These are phyloP conservation scores for Rhyacichthys aspro DNA, from an alignment of 2,797 vertebrate genomes.

Conservation along the genomic window DNA sequence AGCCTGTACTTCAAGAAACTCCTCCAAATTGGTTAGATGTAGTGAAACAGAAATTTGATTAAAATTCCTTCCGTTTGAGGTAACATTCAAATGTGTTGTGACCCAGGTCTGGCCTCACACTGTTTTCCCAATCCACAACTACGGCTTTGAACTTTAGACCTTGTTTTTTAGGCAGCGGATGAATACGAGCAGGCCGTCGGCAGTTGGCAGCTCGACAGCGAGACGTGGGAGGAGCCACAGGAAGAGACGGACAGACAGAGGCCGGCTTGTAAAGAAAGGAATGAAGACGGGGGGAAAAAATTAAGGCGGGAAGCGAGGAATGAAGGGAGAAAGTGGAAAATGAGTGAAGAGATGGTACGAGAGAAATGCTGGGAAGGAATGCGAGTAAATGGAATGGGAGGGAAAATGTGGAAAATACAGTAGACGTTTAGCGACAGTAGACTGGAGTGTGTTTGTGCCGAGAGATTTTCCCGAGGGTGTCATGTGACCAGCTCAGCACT, in stretches of 20 bases:
- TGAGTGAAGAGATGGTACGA: slow-evolving; percentile 2
- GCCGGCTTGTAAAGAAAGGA: slow-evolving; percentile 70
- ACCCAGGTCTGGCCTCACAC: slow-evolving; percentile 41
- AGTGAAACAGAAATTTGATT: slow-evolving; percentile 30
- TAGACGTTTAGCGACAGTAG: not conserved
- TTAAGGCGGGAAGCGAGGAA: slow-evolving; percentile 45
- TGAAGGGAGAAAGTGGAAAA: slow-evolving; percentile 41
- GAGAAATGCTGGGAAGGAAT: not conserved
- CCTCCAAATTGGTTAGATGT: slow-evolving; percentile 3
- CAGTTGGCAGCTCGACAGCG: slow-evolving; percentile 58
- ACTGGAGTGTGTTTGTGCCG: not conserved
- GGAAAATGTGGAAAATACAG: not conserved
- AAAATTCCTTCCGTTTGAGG: slow-evolving; percentile 42
- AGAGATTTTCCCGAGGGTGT: slow-evolving; percentile 18
- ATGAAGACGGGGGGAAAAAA: slow-evolving; percentile 64
- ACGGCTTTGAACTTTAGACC: slow-evolving; percentile 79
- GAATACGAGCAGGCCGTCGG: slow-evolving; percentile 65
- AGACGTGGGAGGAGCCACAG: slow-evolving; percentile 36
- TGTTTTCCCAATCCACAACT: slow-evolving; percentile 59
- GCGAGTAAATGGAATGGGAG: slow-evolving; percentile 2
- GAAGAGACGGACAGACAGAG: slow-evolving; percentile 57
- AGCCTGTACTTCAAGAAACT: not conserved
- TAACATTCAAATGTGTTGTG: slow-evolving; percentile 47
- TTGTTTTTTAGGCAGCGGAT: slow-evolving; percentile 74
- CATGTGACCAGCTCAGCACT: slow-evolving; percentile 16